Conservation (phyloP, 2,113 vertebrate genomes). For the Eretmochelys imbricata region DNA sequence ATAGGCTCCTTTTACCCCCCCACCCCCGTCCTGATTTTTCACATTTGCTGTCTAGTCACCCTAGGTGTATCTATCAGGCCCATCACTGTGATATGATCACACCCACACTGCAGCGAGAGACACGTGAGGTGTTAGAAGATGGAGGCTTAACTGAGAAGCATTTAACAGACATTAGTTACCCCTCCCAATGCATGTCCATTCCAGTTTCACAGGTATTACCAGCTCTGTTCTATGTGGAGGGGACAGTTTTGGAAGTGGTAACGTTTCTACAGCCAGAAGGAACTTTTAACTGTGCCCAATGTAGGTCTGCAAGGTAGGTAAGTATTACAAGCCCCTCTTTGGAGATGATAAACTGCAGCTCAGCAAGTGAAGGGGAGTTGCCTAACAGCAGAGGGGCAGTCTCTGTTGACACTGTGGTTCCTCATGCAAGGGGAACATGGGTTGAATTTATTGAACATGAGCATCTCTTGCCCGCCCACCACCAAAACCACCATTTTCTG, state of each 20-base stretch:
- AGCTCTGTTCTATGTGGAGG: background rate
- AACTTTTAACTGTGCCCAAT: accelerated
- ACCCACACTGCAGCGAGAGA: background rate
- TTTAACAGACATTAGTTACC: background rate
- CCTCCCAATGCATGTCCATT: background rate
- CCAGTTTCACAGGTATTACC: background rate
- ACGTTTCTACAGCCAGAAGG: accelerated
- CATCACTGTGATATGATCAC: background rate
- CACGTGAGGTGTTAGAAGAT: background rate
- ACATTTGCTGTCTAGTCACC: too few species aligned
- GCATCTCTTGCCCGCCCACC: background rate
- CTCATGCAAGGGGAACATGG: background rate
- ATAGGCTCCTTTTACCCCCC: too few species aligned
- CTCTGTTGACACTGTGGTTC: background rate
- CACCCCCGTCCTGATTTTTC: too few species aligned
- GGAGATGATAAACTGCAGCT: background rate
- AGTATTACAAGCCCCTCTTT: accelerated
- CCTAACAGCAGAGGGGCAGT: background rate
- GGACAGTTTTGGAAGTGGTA: background rate
- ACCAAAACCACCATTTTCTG: background rate
- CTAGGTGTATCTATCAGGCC: background rate
- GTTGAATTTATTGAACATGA: background rate
- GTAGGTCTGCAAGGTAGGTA: background rate
- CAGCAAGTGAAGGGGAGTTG: background rate
- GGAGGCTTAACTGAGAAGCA: background rate